These are phyloP conservation scores for Hydractinia symbiolongicarpus DNA, from an alignment of 30 jellyfish, hydroid and myxozoan genomes.

Conservation along the genomic window DNA sequence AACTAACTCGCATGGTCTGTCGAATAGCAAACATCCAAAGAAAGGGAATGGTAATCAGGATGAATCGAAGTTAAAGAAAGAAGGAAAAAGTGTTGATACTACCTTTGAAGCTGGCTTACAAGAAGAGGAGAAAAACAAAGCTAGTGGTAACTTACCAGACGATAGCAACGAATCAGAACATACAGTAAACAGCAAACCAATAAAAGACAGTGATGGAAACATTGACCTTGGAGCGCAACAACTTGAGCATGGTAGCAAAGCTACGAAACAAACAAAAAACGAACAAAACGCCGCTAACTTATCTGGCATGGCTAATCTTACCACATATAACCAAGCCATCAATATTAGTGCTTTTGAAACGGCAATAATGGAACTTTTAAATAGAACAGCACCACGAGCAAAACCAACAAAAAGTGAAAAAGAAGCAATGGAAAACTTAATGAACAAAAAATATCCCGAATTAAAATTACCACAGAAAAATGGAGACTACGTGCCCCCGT, in stretches of 20 bases:
- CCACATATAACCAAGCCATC: conserved; percentile 26
- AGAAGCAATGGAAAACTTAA: not conserved
- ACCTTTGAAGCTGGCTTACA: conserved; percentile 37
- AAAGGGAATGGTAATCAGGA: not conserved
- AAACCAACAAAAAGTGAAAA: not conserved
- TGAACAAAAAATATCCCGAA: conserved; percentile 28
- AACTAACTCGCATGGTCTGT: conserved; percentile 1
- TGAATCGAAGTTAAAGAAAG: not conserved
- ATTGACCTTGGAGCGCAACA: conserved; percentile 38
- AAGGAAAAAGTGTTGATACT: conserved; percentile 7
- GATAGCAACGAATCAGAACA: not conserved
- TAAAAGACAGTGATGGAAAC: not conserved
- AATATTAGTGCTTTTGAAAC: conserved; percentile 35
- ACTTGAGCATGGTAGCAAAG: not conserved
- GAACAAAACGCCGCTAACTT: conserved; percentile 10
- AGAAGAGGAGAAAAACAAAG: conserved; percentile 9
- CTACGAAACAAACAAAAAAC: not conserved
- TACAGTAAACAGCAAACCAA: not conserved
- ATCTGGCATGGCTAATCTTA: conserved; percentile 15
- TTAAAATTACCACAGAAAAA: conserved; percentile 32
- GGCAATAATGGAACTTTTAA: conserved; percentile 30
- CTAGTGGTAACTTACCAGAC: not conserved
- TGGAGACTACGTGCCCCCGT: conserved; percentile 31
- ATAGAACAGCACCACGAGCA: conserved; percentile 26
- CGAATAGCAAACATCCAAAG: not conserved